Evolutionary conservation across 2,797 vertebrate species (phyloP).

Genomic region (Coranthus polyacanthus): DNA sequence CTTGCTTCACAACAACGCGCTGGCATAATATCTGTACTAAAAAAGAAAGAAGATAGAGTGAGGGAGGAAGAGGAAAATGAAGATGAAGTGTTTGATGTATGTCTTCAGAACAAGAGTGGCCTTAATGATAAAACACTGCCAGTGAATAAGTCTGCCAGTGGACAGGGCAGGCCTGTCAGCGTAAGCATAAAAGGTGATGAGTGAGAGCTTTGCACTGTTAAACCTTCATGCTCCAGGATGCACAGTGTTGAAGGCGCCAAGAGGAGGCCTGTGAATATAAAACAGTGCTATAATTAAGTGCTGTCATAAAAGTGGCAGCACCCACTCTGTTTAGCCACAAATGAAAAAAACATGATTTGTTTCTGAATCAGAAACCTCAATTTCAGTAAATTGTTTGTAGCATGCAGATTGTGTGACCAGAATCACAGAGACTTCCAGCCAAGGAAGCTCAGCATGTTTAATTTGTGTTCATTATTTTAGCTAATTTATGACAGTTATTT

Average conservation of each 20-base stretch:
- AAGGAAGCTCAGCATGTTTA: conserved; percentile 4
- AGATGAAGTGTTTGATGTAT: conserved; percentile 67
- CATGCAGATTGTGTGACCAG: conserved; percentile 15
- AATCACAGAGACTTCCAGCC: conserved; percentile 17
- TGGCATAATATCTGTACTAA: conserved; percentile 21
- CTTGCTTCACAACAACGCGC: conserved; percentile 14
- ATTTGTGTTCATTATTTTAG: conserved; percentile 20
- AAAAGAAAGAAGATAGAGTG: conserved; percentile 16
- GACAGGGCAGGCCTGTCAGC: conserved; percentile 68
- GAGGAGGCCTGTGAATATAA: conserved; percentile 59
- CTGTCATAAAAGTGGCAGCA: conserved; percentile 30
- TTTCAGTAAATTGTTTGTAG: conserved; percentile 27
- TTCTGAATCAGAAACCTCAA: conserved; percentile 30
- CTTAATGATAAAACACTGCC: conserved; percentile 72
- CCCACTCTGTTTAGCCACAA: conserved; percentile 30
- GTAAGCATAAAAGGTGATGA: conserved; percentile 78
- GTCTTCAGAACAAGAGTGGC: conserved; percentile 65
- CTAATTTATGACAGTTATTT: not conserved
- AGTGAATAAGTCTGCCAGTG: conserved; percentile 69
- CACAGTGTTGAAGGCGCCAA: conserved; percentile 45
- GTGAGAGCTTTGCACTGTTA: conserved; percentile 75
- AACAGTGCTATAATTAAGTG: conserved; percentile 57
- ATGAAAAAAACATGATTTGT: conserved; percentile 12
- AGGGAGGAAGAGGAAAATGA: conserved; percentile 47
- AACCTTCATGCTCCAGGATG: conserved; percentile 72